Percentiles rank a stretch among this genome's conserved stretches.
Evolutionary conservation across 2,888 invertebrate species (phyloP).

Genomic region (Hydropsyche betteni): DNA sequence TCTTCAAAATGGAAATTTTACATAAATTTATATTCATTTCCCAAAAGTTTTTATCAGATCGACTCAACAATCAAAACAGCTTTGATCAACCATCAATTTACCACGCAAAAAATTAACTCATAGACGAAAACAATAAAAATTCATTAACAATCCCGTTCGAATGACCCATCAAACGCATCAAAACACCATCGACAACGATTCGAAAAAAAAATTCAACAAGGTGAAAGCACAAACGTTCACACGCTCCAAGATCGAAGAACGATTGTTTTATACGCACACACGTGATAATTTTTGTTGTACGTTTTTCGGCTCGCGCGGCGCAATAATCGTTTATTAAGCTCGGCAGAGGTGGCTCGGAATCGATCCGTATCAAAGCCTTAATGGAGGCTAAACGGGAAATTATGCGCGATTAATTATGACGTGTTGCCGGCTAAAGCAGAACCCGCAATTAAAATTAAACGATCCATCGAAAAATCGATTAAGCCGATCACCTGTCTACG

Average conservation of each 20-base stretch:
- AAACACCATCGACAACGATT: too few relatives aligned
- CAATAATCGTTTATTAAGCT: conserved; percentile 31
- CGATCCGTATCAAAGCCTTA: conserved; percentile 44
- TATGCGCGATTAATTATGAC: conserved; percentile 50
- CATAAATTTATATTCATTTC: too few relatives aligned
- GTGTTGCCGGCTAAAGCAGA: conserved; percentile 40
- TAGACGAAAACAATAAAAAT: too few relatives aligned
- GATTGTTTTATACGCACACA: conserved; percentile 13
- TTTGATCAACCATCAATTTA: too few relatives aligned
- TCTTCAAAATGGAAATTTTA: too few relatives aligned
- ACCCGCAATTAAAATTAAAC: conserved; percentile 50
- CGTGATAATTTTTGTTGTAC: background rate
- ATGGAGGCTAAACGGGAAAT: conserved; percentile 50
- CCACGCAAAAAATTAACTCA: too few relatives aligned
- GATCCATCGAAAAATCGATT: conserved; percentile 51
- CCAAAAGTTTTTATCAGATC: too few relatives aligned
- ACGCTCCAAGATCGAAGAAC: background rate
- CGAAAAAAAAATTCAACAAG: background rate
- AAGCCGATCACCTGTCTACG: conserved; percentile 42
- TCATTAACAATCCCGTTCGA: too few relatives aligned
- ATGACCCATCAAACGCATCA: too few relatives aligned
- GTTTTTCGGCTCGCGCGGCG: conserved; percentile 13
- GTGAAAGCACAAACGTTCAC: conserved; percentile 13
- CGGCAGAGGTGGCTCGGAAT: too few relatives aligned
- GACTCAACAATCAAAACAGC: too few relatives aligned